A percentile compares a stretch with the other conserved stretches of the same genome.
These are phyloP conservation scores for Discoglossus pictus DNA, from an alignment of 2,797 vertebrate genomes.

Conservation along the genomic window DNA sequence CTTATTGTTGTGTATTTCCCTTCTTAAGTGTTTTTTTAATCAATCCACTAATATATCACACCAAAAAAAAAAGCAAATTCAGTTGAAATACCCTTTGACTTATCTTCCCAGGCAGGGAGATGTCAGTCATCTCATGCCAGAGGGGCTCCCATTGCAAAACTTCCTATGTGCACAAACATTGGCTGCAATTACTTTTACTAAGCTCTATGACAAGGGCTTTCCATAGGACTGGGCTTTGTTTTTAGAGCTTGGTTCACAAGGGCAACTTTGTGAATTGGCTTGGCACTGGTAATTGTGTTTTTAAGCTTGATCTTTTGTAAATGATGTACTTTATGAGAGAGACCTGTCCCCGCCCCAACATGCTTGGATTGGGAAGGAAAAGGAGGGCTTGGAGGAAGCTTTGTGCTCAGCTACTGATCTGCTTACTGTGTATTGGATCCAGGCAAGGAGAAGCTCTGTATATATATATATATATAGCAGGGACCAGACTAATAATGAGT, in stretches of 20 bases:
- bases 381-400: slow-evolving; percentile 50
- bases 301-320: slow-evolving; percentile 50
- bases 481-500: slow-evolving; percentile 51
- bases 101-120: too few relatives aligned
- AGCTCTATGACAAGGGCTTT: background rate
- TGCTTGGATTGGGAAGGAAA: slow-evolving; percentile 48
- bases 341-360: slow-evolving; percentile 50
- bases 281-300: slow-evolving; percentile 39
- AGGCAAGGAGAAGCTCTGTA: slow-evolving; percentile 49
- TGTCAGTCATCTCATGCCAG: too few relatives aligned
- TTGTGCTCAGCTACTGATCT: slow-evolving; percentile 38
- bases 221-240: background rate
- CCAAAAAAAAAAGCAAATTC: too few relatives aligned
- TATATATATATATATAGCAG: too few relatives aligned
- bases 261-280: slow-evolving; percentile 17
- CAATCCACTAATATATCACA: too few relatives aligned
- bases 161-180: too few relatives aligned
- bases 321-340: slow-evolving; percentile 33
- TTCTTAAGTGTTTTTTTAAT: too few relatives aligned
- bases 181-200: too few relatives aligned
- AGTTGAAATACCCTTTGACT: too few relatives aligned
- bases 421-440: slow-evolving; percentile 56
- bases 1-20: too few relatives aligned
- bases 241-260: slow-evolving; percentile 3
- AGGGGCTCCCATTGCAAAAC: too few relatives aligned